Conservation (phyloP, 2,888 invertebrate genomes). For the Malthinus flaveolus region DNA sequence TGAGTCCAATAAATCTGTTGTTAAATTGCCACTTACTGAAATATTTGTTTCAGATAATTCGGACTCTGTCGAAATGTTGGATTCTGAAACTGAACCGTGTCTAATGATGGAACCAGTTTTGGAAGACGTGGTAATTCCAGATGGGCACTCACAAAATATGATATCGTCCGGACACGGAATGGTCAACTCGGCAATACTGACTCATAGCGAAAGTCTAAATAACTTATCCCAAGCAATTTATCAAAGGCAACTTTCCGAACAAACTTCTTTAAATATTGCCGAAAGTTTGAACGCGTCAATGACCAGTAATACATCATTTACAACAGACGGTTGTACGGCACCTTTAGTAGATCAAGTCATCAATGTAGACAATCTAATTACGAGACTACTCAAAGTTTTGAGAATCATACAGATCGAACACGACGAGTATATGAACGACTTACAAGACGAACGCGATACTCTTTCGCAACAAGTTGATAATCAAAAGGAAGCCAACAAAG, state of each 20-base stretch:
- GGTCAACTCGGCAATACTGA: constrained; percentile 49
- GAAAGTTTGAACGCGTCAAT: constrained; percentile 53
- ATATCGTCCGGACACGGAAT: constrained; percentile 65
- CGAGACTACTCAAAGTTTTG: constrained; percentile 71
- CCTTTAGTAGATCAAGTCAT: constrained; percentile 73
- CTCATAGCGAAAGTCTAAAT: constrained; percentile 69
- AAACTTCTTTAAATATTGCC: constrained; percentile 42
- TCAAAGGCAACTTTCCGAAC: constrained; percentile 61
- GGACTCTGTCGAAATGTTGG: constrained; percentile 77
- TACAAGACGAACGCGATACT: constrained; percentile 65
- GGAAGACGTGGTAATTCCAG: constrained; percentile 67
- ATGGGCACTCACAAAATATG: constrained; percentile 69
- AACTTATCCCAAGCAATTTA: constrained; percentile 78
- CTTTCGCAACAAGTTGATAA: constrained; percentile 49
- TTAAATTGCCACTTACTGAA: not conserved
- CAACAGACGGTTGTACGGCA: constrained; percentile 60
- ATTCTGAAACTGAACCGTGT: constrained; percentile 82
- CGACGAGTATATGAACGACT: constrained; percentile 66
- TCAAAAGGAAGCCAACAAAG: constrained; percentile 51
- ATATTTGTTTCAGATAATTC: constrained; percentile 60
- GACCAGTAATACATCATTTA: constrained; percentile 44
- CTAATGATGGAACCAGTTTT: constrained; percentile 79
- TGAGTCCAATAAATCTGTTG: constrained; percentile 15
- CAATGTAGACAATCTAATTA: constrained; percentile 74
- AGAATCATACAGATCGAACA: constrained; percentile 74